Percentiles rank a stretch among this genome's conserved stretches.
Evolutionary conservation across 2,797 vertebrate species (phyloP).

Genomic region (Novumbra hubbsi): DNA sequence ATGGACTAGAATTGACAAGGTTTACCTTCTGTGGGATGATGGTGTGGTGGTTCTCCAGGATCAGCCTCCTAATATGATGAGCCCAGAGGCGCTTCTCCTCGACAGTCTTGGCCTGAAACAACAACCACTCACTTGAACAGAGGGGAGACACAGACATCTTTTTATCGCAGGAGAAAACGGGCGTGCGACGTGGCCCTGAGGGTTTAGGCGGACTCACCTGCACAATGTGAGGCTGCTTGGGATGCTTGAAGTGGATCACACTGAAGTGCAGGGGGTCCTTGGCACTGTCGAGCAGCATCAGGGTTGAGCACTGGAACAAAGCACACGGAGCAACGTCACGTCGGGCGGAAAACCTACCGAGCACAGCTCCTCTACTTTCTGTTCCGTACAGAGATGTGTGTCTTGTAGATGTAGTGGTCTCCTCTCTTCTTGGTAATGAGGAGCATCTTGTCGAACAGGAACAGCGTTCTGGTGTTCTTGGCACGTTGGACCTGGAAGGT

Average conservation of each 20-base stretch:
- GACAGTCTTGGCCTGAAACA: constrained; percentile 81
- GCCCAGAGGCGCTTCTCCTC: constrained; percentile 94
- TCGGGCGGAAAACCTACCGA: background rate
- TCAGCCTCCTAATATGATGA: constrained; percentile 95
- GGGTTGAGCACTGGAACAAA: constrained; percentile 82
- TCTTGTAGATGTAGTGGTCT: constrained; percentile 93
- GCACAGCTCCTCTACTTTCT: background rate
- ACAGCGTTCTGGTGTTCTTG: constrained; percentile 90
- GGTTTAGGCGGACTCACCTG: constrained; percentile 76
- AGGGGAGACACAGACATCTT: background rate
- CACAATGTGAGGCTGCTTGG: constrained; percentile 90
- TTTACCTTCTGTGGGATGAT: constrained; percentile 89
- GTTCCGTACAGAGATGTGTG: constrained; percentile 83
- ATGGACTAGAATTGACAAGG: background rate
- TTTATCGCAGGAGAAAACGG: background rate
- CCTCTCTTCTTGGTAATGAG: constrained; percentile 93
- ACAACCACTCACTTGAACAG: background rate
- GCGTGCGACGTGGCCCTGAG: background rate
- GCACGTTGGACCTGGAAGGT: constrained; percentile 90
- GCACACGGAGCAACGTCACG: constrained; percentile 7
- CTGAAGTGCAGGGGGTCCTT: constrained; percentile 94
- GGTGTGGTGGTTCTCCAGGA: constrained; percentile 94
- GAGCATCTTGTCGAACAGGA: constrained; percentile 91
- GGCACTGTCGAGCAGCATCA: constrained; percentile 94
- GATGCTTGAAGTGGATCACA: constrained; percentile 92